Evolutionary conservation across 53 echinoderm and acorn worm genomes (phyloP), one percentile per base, ranked within the genome.

Genomic region (Holothuria scabra): DNA sequence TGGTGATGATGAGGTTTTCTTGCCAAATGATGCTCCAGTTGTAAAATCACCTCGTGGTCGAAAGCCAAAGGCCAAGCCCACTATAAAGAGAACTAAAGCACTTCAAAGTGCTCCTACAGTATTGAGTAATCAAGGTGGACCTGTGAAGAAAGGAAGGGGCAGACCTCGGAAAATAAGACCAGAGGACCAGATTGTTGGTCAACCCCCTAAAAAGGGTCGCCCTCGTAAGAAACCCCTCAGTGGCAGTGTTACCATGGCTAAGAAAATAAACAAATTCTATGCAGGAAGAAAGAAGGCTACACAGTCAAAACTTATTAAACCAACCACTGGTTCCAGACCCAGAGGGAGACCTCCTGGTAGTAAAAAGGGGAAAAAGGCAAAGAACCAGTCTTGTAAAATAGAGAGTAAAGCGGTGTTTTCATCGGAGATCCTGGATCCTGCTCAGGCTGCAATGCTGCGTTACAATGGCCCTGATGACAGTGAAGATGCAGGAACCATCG

Each of bases 1-100:
- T 7, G 92, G 94, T 19, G 99, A 97, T 76, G 92, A 97, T 49
- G 99, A 97, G 38, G 99, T 99, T 10, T 99, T 99, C 74, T 80
- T 94, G 59, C 91, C 90, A 26, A 72, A 85, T n/a, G 48, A 48
- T 32, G 35, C 59, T 35, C 76, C 87, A 26, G 56, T 72, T 48
- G 46, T 76, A n/a, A 89, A 89, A 85, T 46, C 37, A 64, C 37
- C 62, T 41, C 37, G 82, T 12, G 82, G 82, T 33, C 37, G 82
- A 28, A 81, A 81, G 22, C 82, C 82, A 38, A 79, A 86, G 66
- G 61, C 35, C 19, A 87, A 91, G 58, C 60, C 65, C 11, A 56
- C 66, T 56, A 56, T 74, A 25, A 90, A 87, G 78, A 78, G 25
- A 46, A n/a, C 79, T 64, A 28, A 74, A n/a, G 24, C 31, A 8